Evolutionary conservation across 2,113 vertebrate species (phyloP), one percentile per base, ranked within the genome.

Genomic region (Potamarius usumacintae): DNA sequence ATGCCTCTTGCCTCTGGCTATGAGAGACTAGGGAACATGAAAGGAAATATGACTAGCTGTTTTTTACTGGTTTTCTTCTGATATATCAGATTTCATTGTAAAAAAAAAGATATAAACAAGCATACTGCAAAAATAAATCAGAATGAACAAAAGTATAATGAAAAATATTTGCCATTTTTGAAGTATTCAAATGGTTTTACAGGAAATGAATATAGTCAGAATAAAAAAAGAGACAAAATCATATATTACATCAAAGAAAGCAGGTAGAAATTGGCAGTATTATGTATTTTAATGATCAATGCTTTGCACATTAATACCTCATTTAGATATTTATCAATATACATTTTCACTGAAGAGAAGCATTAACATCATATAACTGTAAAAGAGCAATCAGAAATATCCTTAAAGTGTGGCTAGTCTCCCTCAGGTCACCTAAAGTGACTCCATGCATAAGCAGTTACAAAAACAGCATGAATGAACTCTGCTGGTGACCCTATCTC

Each of bases 401-500:
- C 12, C 7, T 30, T 53, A 65, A 55, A 18, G 17, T 50, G n/a
- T 58, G 52, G 6, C 11, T 53, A 79, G 17, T 67, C 50, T 55
- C 58, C 14, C 50, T 80, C 12, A n/a, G 27, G 14, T 53, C 52
- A 69, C 34, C 83, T 53, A 62, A 87, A 5, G 30, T 76, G 6
- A 72, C 55, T 57, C 25, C 18, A 60, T 67, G 42, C 34, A 50
- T 53, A 71, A 82, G 67, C 52, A 71, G 60, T 82, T 69, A 80
- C 25, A 25, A 69, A 62, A 60, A 3, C 53, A n/a, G 25, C 80
- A 17, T 42, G 17, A 27, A 76, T 60, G 76, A 80, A 55, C 83
- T 88, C 87, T 80, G 76, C 42, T 17, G 5, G 18, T 80, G 55
- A 88, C 83, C 76, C 30, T 78, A 57, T 60, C 25, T 81, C 53